Base-by-base conservation (phyloP, 2,888 invertebrate species). In the Scaptodrosophila latifasciaeformis region DNA sequence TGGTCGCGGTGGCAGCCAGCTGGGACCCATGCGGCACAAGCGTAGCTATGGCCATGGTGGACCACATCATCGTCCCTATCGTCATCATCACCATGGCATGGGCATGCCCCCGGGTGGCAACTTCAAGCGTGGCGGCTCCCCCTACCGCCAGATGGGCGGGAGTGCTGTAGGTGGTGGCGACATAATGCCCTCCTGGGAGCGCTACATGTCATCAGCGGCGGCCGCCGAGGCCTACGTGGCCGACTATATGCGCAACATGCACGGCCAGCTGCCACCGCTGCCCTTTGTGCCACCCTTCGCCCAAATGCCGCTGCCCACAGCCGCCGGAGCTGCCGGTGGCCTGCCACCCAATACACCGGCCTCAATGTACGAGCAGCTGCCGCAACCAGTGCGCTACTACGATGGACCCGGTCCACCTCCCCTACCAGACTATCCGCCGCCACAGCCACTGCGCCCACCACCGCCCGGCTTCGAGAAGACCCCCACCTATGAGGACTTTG, bases 231-330 rank as follows among this genome's bases (percentile, higher is more conserved):
- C 94, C 1, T 94, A 94, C 85, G 93, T 94, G 21, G 94, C 94
- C 10, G 95, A 96, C 82, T 96, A 95, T 81, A 94, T 96, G 92
- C 89, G 94, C 27, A 93, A 92, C 21, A 93, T 94, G 93, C 93
- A 94, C 81, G 93, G 94, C 75, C 93, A 93, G 81, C 85, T 94
- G 75, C 94, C 95, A 43, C 95, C 96, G 31, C 87, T 96, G 82
- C 94, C 95, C 18, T 96, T 94, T 85, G 93, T 91, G 27, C 92
- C 94, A 18, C 91, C 92, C n/a, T 90, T 90, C 69, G 87, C 88
- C 68, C 85, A 85, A 89, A 89, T 83, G 90, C 91, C 91, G 55
- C 89, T 92, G 67, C 91, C 92, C 2, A 90, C 91, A 64, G 89
- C 92, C 59, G 91, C 91, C 1, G 82, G 82, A 42, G 69, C 79